Evolutionary conservation across 2,797 vertebrate species (phyloP).

Genomic region (Spea hammondii): DNA sequence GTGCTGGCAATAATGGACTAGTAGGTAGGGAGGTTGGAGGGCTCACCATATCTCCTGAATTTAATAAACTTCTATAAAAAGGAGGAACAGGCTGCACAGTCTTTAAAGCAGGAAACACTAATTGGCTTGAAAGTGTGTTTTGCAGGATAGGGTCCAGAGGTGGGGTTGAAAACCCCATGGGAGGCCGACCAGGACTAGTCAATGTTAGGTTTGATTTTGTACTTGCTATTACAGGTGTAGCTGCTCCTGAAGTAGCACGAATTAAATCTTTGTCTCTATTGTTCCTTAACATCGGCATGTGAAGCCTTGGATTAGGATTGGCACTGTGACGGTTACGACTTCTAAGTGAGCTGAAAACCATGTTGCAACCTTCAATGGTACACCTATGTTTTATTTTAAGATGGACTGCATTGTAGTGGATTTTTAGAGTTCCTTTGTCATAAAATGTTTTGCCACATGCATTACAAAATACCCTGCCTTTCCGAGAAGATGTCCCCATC

Average conservation of each 20-base stretch:
- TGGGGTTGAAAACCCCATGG: slow-evolving; percentile 92
- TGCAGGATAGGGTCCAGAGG: slow-evolving; percentile 91
- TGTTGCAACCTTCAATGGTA: slow-evolving; percentile 81
- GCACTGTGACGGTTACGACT: slow-evolving; percentile 97
- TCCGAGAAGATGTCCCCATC: slow-evolving; percentile 92
- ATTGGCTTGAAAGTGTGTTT: slow-evolving; percentile 88
- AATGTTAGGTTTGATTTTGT: slow-evolving; percentile 86
- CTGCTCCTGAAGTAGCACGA: slow-evolving; percentile 82
- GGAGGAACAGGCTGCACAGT: slow-evolving; percentile 97
- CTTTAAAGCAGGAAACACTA: slow-evolving; percentile 93
- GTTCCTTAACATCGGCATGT: slow-evolving; percentile 88
- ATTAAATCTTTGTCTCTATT: slow-evolving; percentile 98
- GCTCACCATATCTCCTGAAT: slow-evolving; percentile 90
- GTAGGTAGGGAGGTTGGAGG: slow-evolving; percentile 92
- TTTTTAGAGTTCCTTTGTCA: slow-evolving; percentile 81
- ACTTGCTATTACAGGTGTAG: slow-evolving; percentile 95
- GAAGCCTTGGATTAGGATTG: slow-evolving; percentile 86
- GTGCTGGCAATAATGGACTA: slow-evolving; percentile 87
- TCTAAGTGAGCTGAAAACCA: slow-evolving; percentile 95
- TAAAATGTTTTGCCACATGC: slow-evolving; percentile 86
- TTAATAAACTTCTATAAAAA: slow-evolving; percentile 94
- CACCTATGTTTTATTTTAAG: slow-evolving; percentile 80
- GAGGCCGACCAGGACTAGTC: slow-evolving; percentile 92
- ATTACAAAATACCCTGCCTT: slow-evolving; percentile 96
- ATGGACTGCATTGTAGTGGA: slow-evolving; percentile 79